A percentile compares a stretch with the other conserved stretches of the same genome.
These are phyloP conservation scores for Drosophila lutescens DNA, from an alignment of 2,888 invertebrate genomes.

Conservation along the genomic window DNA sequence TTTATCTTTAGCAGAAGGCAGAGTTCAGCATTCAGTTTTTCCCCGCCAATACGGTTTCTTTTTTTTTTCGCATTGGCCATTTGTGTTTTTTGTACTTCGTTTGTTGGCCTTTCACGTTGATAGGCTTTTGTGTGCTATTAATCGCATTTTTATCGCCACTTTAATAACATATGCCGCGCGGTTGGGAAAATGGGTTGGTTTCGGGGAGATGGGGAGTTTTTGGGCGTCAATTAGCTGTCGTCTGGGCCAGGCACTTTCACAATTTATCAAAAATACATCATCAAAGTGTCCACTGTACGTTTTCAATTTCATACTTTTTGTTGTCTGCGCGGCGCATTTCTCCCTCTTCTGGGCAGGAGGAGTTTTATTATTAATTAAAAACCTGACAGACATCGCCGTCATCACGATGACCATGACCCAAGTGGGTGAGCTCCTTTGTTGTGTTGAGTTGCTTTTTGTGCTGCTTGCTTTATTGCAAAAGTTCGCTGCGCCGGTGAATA, in stretches of 20 bases:
- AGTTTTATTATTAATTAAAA: constrained; percentile 65
- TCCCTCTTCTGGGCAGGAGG: constrained; percentile 7
- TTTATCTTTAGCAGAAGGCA: constrained; percentile 19
- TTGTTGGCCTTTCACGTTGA: constrained; percentile 66
- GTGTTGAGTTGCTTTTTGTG: constrained; percentile 26
- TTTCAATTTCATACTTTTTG: constrained; percentile 57
- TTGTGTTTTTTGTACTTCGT: constrained; percentile 30
- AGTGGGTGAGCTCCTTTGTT: constrained; percentile 38
- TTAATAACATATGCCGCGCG: constrained; percentile 45
- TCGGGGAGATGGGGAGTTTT: constrained; percentile 22
- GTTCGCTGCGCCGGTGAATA: constrained; percentile 35
- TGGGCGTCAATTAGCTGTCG: constrained; percentile 69
- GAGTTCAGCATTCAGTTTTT: constrained; percentile 15
- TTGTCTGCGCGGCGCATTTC: constrained; percentile 18
- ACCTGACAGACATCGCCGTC: constrained; percentile 38
- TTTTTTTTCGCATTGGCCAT: constrained; percentile 14
- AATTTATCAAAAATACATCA: constrained; percentile 57
- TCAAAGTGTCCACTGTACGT: constrained; percentile 50
- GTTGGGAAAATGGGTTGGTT: constrained; percentile 14
- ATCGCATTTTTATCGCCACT: constrained; percentile 69
- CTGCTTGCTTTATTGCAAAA: constrained; percentile 35
- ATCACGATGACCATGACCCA: constrained; percentile 59
- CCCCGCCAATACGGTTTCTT: constrained; percentile 19
- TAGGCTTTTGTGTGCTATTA: constrained; percentile 50
- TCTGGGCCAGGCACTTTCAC: constrained; percentile 67